These are phyloP conservation scores for Hirundichthys speculiger DNA, from an alignment of 2,113 vertebrate species.

Conservation along the genomic window DNA sequence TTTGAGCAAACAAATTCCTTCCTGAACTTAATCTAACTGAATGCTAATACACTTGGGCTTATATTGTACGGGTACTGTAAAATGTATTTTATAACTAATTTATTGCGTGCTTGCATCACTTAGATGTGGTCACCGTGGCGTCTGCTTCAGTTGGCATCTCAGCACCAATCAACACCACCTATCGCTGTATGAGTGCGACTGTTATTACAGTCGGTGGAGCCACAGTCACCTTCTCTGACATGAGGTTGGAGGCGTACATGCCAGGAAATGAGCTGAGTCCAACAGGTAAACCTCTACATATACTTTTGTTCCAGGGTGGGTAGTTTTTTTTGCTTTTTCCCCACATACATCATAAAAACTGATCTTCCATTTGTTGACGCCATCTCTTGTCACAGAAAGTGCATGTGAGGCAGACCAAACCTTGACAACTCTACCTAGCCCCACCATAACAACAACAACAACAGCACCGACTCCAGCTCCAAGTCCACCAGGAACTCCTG, in stretches of 20 bases:
- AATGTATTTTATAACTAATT: background rate
- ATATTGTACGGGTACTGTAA: background rate
- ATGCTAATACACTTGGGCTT: no score
- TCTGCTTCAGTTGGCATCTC: conserved; percentile 70
- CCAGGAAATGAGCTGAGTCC: conserved; percentile 78
- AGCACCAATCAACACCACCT: conserved; percentile 84
- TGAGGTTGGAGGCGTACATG: conserved; percentile 89
- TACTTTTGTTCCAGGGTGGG: background rate
- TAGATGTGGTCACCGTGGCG: conserved; percentile 63
- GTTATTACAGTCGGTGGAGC: conserved; percentile 54
- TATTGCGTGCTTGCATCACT: background rate
- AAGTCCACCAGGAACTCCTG: conserved; percentile 70
- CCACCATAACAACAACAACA: conserved; percentile 43
- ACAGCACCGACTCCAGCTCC: conserved; percentile 53
- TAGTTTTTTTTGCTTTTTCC: background rate
- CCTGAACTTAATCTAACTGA: no score
- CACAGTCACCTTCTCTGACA: conserved; percentile 76
- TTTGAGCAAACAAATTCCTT: no score
- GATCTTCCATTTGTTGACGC: background rate
- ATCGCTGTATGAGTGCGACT: conserved; percentile 80
- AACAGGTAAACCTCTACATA: conserved; percentile 71
- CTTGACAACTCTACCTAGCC: conserved; percentile 32
- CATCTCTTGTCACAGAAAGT: conserved; percentile 77
- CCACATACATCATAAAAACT: background rate
- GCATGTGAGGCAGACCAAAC: conserved; percentile 83